Evolutionary conservation across 2,797 vertebrate genomes (phyloP).

Genomic region (Ptychadena robeensis): DNA sequence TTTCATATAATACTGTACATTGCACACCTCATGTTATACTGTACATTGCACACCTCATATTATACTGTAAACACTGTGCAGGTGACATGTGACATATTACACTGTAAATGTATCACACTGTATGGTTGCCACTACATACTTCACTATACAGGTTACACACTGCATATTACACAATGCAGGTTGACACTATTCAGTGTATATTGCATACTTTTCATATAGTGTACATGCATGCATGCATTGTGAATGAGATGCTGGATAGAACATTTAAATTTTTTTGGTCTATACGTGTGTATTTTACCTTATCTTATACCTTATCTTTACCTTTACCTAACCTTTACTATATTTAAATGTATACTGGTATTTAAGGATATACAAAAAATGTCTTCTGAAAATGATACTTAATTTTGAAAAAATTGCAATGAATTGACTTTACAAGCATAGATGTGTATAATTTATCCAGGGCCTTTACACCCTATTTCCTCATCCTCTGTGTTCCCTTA

Average conservation of each 20-base stretch:
- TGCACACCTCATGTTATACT: background rate
- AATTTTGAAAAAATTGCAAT: no score
- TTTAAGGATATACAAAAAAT: no score
- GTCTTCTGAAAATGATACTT: no score
- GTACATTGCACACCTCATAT: background rate
- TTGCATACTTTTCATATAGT: no score
- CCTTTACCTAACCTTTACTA: no score
- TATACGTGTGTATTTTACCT: no score
- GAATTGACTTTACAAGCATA: no score
- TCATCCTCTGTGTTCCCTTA: slow-evolving; percentile 29
- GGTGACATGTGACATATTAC: background rate
- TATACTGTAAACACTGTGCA: background rate
- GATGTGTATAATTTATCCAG: slow-evolving; percentile 15
- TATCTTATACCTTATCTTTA: no score
- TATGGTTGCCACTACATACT: background rate
- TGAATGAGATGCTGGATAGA: no score
- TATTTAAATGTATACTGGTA: no score
- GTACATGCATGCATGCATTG: no score
- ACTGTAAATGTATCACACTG: background rate
- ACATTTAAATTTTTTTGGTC: no score
- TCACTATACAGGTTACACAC: background rate
- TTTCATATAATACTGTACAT: background rate
- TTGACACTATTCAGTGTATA: background rate
- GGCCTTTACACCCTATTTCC: slow-evolving; percentile 4
- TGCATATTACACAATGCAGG: background rate